phyloP scores from a whole-genome alignment of 2,113 vertebrate species.

The Tragelaphus scriptus region DNA sequence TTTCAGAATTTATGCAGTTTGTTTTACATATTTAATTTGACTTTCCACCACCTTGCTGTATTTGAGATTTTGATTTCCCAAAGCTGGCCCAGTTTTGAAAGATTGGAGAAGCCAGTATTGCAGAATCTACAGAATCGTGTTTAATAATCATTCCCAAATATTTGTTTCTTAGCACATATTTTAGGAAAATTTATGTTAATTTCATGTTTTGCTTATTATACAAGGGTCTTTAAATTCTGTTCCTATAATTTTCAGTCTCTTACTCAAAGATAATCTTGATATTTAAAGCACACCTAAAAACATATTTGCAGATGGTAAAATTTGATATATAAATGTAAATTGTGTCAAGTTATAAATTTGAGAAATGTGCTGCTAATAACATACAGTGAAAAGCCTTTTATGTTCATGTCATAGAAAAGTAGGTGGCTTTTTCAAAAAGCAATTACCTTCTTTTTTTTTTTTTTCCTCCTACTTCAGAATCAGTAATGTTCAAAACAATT shows the following conservation, averaged over 20 bases:
- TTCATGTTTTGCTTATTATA: neutral
- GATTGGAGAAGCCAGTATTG: neutral
- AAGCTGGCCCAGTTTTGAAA: neutral
- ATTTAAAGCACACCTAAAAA: neutral
- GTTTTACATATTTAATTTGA: neutral
- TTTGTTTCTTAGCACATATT: neutral
- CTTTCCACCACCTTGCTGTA: neutral
- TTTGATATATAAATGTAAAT: neutral
- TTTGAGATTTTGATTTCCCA: neutral
- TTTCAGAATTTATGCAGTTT: neutral
- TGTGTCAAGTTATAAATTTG: neutral
- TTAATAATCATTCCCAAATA: neutral
- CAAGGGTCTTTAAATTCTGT: neutral
- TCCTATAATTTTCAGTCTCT: neutral
- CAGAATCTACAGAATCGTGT: neutral
- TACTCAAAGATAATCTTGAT: neutral
- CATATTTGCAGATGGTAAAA: neutral
- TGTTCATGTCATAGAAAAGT: constrained; percentile 17
- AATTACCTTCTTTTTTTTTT: neutral
- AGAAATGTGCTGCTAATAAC: neutral
- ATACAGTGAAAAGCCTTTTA: neutral
- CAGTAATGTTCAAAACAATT: constrained; percentile 13
- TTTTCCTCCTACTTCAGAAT: neutral
- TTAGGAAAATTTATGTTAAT: neutral
- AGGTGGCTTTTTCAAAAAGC: neutral